phyloP scores from a whole-genome alignment of 1,140 invertebrate genomes.

The Philopotamus ludificatus region DNA sequence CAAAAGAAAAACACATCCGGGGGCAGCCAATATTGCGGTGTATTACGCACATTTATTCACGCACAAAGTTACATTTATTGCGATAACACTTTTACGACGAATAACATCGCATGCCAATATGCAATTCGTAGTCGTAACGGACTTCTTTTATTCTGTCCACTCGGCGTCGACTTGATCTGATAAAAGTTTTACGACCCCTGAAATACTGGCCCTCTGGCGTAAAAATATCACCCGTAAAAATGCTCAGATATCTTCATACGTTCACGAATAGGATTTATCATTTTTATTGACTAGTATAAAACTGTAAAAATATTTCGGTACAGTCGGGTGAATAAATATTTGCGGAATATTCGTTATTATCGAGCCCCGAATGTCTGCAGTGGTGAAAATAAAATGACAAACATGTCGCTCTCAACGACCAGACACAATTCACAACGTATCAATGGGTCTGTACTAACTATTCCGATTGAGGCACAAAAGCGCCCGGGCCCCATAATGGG shows the following conservation, averaged over 20 bases:
- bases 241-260: not conserved
- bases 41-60: no score
- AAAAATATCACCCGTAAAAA: not conserved
- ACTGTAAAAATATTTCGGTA: not conserved
- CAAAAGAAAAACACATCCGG: no score
- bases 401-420: not conserved
- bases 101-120: not conserved
- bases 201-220: not conserved
- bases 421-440: not conserved
- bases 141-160: not conserved
- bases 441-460: slow-evolving; percentile 7
- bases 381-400: no score
- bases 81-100: no score
- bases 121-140: slow-evolving; percentile 4
- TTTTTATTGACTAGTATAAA: not conserved
- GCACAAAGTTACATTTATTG: no score
- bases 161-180: slow-evolving; percentile 1
- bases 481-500: not conserved
- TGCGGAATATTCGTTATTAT: not conserved
- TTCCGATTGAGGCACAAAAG: slow-evolving; percentile 26
- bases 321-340: not conserved
- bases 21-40: no score
- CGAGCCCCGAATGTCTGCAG: not conserved
- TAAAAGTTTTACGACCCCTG: slow-evolving; percentile 1
- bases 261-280: not conserved